Base-by-base conservation (phyloP, 2,113 vertebrate species). In the Egretta garzetta region DNA sequence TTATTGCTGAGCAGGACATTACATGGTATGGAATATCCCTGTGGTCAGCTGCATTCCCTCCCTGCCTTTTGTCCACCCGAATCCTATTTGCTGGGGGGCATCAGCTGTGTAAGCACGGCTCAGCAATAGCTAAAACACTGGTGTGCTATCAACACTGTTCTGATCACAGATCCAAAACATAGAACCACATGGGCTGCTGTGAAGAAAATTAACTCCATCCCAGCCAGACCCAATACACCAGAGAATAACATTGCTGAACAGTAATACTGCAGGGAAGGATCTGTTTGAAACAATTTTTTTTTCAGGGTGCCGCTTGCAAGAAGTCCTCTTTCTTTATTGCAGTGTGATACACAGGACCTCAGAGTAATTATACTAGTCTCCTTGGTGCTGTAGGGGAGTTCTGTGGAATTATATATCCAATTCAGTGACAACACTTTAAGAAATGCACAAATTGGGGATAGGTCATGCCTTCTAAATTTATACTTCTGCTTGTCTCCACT, bases 1-100 rank as follows among this genome's bases (percentile, higher is more conserved):
- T 43, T 62, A 5, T 12, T 91, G 39, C 66, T 82, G 66, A 79
- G 19, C 18, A 2, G 56, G 35, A 16, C 14, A 5, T 33, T 43
- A 20, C 39, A 4, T 60, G 32, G 16, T 68, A 4, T 52, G 55
- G 33, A 79, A 8, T 66, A 85, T 39, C n/a, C 17, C 55, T 43
- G 21, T 27, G 20, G 27, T 82, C 37, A 28, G 14, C 56, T 82
- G 58, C 26, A 4, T 72, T 63, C 37, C 27, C 14, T 84, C n/a
- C 20, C 35, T 43, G 5, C 33, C 33, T n/a, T 2, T 50, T 92
- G 39, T 52, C 32, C 8, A 22, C 19, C 9, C 20, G 22, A 30
- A 58, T 0, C 0, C 1, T 66, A 0, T 68, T 68, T 73, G 18
- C 28, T 84, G 56, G 21, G 17, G 12, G 6, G 6, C 4, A 6